Evolutionary conservation across 1,140 invertebrate species (phyloP).

Genomic region (Diorhabda sublineata): DNA sequence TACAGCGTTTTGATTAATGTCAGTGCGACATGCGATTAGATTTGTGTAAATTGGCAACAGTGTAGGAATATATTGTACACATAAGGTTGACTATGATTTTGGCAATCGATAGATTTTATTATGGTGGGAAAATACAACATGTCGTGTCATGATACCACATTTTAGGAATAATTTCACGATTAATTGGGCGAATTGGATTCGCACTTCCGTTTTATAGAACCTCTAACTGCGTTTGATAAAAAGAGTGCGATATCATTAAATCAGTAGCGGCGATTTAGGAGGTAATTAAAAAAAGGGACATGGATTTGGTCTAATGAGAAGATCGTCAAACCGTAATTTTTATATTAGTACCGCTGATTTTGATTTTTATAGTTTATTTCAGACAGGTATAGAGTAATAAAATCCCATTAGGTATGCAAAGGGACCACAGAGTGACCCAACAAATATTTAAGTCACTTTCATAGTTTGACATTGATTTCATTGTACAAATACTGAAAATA

Average conservation of each 20-base stretch:
- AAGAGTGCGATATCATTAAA: not conserved
- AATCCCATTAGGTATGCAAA: too few relatives aligned
- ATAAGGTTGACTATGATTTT: slow-evolving; percentile 10
- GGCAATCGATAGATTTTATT: slow-evolving; percentile 19
- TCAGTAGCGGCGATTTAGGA: not conserved
- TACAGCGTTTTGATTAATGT: slow-evolving; percentile 17
- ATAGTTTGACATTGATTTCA: too few relatives aligned
- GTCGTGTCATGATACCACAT: slow-evolving; percentile 1
- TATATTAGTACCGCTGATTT: too few relatives aligned
- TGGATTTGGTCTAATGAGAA: too few relatives aligned
- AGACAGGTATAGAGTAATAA: too few relatives aligned
- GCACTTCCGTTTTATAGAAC: not conserved
- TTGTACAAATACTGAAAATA: too few relatives aligned
- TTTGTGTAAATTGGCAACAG: slow-evolving; percentile 21
- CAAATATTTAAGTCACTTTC: too few relatives aligned
- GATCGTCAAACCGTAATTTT: too few relatives aligned
- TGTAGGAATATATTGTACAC: slow-evolving; percentile 16
- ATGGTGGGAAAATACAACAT: slow-evolving; percentile 9
- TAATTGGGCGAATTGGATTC: not conserved
- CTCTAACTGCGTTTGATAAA: not conserved
- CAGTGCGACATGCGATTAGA: slow-evolving; percentile 15
- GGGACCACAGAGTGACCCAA: too few relatives aligned
- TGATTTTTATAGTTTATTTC: too few relatives aligned
- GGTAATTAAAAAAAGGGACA: too few relatives aligned
- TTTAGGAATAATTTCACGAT: slow-evolving; percentile 3